Evolutionary conservation across 2,797 vertebrate genomes (phyloP).

Genomic region (Bovichtus variegatus): DNA sequence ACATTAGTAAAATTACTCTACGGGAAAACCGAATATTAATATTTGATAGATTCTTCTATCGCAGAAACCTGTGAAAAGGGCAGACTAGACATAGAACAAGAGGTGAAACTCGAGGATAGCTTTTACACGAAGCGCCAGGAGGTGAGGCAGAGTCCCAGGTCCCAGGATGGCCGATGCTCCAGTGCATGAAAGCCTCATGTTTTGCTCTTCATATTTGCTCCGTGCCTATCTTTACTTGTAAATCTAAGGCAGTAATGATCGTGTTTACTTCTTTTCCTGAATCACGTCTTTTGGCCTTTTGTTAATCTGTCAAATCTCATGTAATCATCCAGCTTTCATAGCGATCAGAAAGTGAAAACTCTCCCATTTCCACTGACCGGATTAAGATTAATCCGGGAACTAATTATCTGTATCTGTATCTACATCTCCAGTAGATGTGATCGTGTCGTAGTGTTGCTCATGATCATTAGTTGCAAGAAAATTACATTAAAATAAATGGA

Average conservation of each 20-base stretch:
- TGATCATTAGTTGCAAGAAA: constrained; percentile 26
- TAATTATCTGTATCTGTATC: constrained; percentile 6
- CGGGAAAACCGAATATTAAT: neutral
- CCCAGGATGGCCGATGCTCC: neutral
- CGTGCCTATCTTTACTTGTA: neutral
- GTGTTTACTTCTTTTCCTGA: constrained; percentile 1
- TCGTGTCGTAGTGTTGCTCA: neutral
- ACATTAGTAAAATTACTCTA: neutral
- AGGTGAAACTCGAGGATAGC: neutral
- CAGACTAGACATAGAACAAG: neutral
- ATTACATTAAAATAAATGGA: constrained; percentile 23
- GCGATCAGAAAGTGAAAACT: constrained; percentile 34
- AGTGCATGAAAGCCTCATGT: neutral
- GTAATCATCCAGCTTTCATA: constrained; percentile 31
- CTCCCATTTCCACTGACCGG: constrained; percentile 31
- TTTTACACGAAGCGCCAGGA: neutral
- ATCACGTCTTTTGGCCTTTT: constrained; percentile 5
- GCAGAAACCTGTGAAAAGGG: neutral
- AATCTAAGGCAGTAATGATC: constrained; percentile 2
- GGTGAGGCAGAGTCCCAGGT: neutral
- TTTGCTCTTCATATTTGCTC: neutral
- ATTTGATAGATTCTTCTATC: neutral
- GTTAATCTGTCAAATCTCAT: constrained; percentile 41
- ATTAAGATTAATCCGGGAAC: constrained; percentile 19
- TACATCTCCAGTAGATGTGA: constrained; percentile 5